These are phyloP conservation scores for Schizothorax lantsangensis DNA, from an alignment of 2,797 vertebrate species.

Conservation along the genomic window DNA sequence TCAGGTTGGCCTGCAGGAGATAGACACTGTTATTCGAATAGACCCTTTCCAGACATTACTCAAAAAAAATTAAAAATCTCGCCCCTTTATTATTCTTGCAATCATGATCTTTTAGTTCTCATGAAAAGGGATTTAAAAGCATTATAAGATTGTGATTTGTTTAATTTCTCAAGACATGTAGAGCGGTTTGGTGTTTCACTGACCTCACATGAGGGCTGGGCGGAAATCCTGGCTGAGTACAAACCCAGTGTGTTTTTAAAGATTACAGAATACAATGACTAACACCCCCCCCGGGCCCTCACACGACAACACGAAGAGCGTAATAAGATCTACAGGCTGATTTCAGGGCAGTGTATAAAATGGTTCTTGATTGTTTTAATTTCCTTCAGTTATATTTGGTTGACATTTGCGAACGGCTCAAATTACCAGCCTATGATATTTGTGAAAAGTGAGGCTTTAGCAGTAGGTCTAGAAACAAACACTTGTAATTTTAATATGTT, in stretches of 20 bases:
- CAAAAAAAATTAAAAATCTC: background rate
- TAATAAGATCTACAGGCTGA: conserved; percentile 54
- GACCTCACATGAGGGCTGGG: conserved; percentile 43
- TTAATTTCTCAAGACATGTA: background rate
- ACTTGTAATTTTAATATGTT: background rate
- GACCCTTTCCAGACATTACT: background rate
- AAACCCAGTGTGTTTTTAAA: conserved; percentile 27
- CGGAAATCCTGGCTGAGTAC: conserved; percentile 48
- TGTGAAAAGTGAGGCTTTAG: background rate
- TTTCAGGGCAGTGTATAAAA: conserved; percentile 55
- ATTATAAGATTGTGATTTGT: background rate
- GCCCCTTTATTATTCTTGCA: background rate
- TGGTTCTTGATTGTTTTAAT: conserved; percentile 46
- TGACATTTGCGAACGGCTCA: background rate
- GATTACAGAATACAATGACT: conserved; percentile 57
- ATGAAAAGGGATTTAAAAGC: background rate
- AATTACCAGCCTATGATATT: background rate
- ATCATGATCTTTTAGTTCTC: background rate
- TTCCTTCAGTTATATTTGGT: conserved; percentile 67
- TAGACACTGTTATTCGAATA: background rate
- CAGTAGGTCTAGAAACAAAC: background rate
- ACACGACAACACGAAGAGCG: conserved; percentile 2
- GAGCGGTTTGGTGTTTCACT: background rate
- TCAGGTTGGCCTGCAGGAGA: conserved; percentile 76
- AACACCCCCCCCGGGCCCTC: conserved; percentile 37